Base-by-base conservation (phyloP, 2,113 vertebrate genomes). In the Ammodytes dubius region DNA sequence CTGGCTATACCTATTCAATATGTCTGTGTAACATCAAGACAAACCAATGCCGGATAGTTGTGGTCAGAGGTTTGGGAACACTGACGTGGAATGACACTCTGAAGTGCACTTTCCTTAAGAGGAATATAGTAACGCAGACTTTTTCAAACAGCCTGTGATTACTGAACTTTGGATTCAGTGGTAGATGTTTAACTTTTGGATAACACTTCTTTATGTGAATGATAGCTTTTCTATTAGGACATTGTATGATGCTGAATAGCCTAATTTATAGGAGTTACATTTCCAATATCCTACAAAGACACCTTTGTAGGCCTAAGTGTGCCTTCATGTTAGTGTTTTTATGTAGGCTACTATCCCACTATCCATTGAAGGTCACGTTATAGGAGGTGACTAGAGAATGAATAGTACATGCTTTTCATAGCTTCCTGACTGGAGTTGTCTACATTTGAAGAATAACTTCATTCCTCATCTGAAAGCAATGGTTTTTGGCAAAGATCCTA, bases 121-220 rank as follows among this genome's bases (percentile, higher is more conserved):
- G n/a, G 50, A 42, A 80, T 13, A 69, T 1, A 7, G 37, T 65
- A 50, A 68, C 2, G 0, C 42, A 59, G 17, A 67, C 63, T 45
- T 63, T 27, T 66, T 66, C 66, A 37, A 58, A 74, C 40, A 66
- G 57, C 12, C 3, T 73, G 65, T 69, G 46, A 63, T 88, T 84
- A 15, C 63, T 87, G 86, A 79, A 83, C 83, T 91, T 90, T 86
- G 91, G 76, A 87, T 86, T 83, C 57, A 77, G 46, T 57, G 9
- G 87, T 88, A 77, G 77, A 90, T 89, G 77, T 91, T 91, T 82
- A 88, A 88, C 87, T 77, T 71, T 60, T 79, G 17, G 61, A 40
- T 71, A 72, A 47, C 35, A 46, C 54, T 49, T 81, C 54, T 63
- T 82, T 59, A 14, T 39, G 14, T 19, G n/a, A 43, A n/a, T n/a